Percentiles rank a stretch among this genome's conserved stretches.
These are phyloP conservation scores for Lydus trimaculatus DNA, from an alignment of 2,888 invertebrate species.

Conservation along the genomic window DNA sequence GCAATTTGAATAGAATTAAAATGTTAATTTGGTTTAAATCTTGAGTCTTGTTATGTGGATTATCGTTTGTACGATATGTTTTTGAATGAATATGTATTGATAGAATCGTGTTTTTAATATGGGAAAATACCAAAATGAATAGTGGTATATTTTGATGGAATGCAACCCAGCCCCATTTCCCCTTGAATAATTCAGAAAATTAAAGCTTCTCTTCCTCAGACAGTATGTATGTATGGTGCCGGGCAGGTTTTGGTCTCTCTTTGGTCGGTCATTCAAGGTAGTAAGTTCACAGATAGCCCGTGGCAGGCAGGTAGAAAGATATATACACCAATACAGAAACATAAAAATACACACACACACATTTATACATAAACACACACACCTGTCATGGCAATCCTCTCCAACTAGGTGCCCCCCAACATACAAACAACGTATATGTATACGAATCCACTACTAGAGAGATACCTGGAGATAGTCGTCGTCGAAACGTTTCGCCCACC, in stretches of 20 bases:
- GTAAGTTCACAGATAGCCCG: slow-evolving; percentile 48
- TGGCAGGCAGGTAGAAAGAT: slow-evolving; percentile 37
- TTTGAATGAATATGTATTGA: background rate
- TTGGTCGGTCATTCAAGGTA: slow-evolving; percentile 52
- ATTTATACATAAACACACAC: slow-evolving; percentile 20
- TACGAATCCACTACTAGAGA: background rate
- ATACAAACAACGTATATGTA: background rate
- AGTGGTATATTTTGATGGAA: slow-evolving; percentile 13
- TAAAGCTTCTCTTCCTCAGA: background rate
- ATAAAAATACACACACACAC: background rate
- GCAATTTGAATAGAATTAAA: background rate
- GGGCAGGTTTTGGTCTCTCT: slow-evolving; percentile 42
- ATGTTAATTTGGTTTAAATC: background rate
- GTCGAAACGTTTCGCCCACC: slow-evolving; percentile 27
- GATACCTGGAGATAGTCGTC: slow-evolving; percentile 23
- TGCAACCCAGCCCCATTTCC: slow-evolving; percentile 9
- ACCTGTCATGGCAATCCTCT: slow-evolving; percentile 23
- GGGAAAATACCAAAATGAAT: background rate
- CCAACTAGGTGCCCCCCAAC: slow-evolving; percentile 21
- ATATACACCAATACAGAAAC: slow-evolving; percentile 13
- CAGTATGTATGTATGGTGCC: background rate
- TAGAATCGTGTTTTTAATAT: background rate
- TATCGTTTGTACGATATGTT: background rate
- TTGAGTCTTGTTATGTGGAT: background rate
- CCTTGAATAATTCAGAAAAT: slow-evolving; percentile 9